These are phyloP conservation scores for Achlya flavicornis DNA, from an alignment of 2,888 invertebrate species.

Conservation along the genomic window DNA sequence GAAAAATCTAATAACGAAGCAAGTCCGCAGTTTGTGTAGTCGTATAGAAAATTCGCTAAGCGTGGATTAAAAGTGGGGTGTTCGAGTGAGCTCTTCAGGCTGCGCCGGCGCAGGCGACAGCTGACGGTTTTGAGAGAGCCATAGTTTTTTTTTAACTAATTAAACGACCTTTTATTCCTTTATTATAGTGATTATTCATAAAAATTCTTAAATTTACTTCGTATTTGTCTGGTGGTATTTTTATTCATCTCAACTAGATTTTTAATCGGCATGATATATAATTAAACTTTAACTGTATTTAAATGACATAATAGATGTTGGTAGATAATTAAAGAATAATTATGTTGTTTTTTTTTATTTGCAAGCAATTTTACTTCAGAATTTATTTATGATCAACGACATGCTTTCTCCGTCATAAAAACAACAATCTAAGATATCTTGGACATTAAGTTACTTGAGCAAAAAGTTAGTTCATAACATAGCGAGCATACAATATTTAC, in stretches of 20 bases:
- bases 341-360: not conserved
- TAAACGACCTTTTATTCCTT: conserved; percentile 52
- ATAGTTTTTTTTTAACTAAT: conserved; percentile 49
- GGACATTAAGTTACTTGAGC: conserved; percentile 7
- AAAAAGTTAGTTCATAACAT: conserved; percentile 28
- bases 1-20: conserved; percentile 8
- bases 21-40: conserved; percentile 47
- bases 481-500: conserved; percentile 70
- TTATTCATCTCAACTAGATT: no score
- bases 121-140: conserved; percentile 50
- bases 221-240: not conserved
- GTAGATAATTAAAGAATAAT: not conserved
- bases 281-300: no score
- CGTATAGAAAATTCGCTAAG: conserved; percentile 43
- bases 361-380: not conserved
- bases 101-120: conserved; percentile 72
- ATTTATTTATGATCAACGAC: not conserved
- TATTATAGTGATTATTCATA: conserved; percentile 21
- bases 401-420: not conserved
- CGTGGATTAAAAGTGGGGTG: conserved; percentile 73
- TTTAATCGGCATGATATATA: no score
- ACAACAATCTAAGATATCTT: conserved; percentile 8
- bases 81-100: conserved; percentile 54
- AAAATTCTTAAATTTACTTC: not conserved
- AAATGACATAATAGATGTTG: not conserved